A percentile compares a stretch with the other conserved stretches of the same genome.
Conservation (phyloP, 2,797 vertebrate species). For the Trichosurus vulpecula region DNA sequence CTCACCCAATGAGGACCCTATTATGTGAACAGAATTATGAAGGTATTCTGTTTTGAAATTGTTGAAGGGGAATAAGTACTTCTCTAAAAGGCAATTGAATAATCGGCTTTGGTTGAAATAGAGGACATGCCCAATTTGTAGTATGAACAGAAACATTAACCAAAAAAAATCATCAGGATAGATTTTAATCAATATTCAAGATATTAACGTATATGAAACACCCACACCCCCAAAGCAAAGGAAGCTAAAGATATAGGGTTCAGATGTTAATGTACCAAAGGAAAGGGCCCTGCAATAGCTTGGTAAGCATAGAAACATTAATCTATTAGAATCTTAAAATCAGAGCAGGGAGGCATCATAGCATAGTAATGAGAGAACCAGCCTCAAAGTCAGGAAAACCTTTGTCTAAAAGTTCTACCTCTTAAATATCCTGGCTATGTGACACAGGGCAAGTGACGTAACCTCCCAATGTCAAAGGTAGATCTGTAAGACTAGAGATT, state of each 20-base stretch:
- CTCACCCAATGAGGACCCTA: slow-evolving; percentile 32
- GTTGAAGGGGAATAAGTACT: slow-evolving; percentile 36
- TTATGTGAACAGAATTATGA: slow-evolving; percentile 60
- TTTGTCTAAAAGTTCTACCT: background rate
- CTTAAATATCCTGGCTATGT: background rate
- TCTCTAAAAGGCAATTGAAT: slow-evolving; percentile 40
- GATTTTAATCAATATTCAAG: slow-evolving; percentile 53
- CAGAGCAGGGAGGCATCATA: background rate
- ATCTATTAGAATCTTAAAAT: background rate
- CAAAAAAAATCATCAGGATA: slow-evolving; percentile 58
- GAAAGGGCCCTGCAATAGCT: background rate
- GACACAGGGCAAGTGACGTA: background rate
- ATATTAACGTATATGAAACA: slow-evolving; percentile 35
- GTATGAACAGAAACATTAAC: slow-evolving; percentile 56
- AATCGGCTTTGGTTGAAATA: slow-evolving; percentile 44
- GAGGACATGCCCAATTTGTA: slow-evolving; percentile 56
- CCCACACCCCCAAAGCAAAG: slow-evolving; percentile 27
- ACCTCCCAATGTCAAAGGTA: background rate
- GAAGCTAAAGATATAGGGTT: slow-evolving; percentile 9
- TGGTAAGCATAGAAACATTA: background rate
- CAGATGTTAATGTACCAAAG: background rate
- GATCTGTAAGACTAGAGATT: background rate
- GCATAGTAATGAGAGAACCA: background rate
- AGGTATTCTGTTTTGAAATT: slow-evolving; percentile 61
- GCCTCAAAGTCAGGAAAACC: background rate